Base-by-base conservation (phyloP, 2,797 vertebrate genomes). In the Spatula versicolor region DNA sequence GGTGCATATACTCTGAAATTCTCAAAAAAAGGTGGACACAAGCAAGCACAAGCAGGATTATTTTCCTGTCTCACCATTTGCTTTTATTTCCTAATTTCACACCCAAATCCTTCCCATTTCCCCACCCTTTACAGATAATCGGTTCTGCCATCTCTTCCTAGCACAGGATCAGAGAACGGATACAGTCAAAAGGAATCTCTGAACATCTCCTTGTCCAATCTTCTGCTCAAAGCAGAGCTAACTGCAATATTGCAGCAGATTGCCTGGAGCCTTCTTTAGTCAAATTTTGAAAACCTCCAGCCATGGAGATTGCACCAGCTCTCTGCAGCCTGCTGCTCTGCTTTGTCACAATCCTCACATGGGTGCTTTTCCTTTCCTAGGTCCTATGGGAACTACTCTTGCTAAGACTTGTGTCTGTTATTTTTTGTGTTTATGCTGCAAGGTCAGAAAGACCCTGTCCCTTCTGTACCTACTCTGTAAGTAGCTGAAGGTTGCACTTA, bases 21-120 rank as follows among this genome's bases (percentile, higher is more conserved):
- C 63, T 63, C 52, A 46, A 73, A 87, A 35, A 60, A 86, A 95
- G 63, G 83, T 59, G 71, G 30, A 73, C 66, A 52, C 35, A 48
- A 83, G 78, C 28, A 86, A n/a, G 33, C 55, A 94, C 30, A 31
- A 55, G 52, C 52, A 73, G 45, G 74, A 69, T 62, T 62, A 81
- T 41, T 52, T 35, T 73, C 83, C 76, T 77, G 35, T 54, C 45
- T 88, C 28, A 11, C n/a, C 20, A 28, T 68, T 66, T 86, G 17
- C 8, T 88, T 66, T 86, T 37, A 68, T 0, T 88, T 72, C 73
- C 41, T 80, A 52, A 83, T 77, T 46, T 28, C 82, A 83, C 90
- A 90, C 72, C 62, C 73, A 86, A 89, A 93, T 93, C 88, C 83
- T 46, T 41, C 56, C 39, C 60, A 82, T 62, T 82, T 76, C 23